Conservation (phyloP, 1,140 invertebrate species). For the Reticulitermes speratus region DNA sequence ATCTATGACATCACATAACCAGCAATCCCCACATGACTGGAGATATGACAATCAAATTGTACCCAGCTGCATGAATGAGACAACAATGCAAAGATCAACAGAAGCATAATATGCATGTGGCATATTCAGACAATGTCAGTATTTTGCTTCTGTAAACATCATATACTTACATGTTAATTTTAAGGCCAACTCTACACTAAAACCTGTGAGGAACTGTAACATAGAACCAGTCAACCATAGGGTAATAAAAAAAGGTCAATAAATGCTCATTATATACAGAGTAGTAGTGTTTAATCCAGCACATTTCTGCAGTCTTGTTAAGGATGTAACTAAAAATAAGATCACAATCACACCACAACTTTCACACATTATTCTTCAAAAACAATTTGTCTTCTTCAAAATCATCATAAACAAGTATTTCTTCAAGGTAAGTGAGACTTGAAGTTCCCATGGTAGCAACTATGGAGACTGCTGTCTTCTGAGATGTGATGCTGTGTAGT, state of each 20-base stretch:
- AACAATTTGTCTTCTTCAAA: not conserved
- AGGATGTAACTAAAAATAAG: not conserved
- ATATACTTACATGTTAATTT: not conserved
- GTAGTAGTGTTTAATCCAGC: not conserved
- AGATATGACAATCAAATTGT: too few species aligned
- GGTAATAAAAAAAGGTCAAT: not conserved
- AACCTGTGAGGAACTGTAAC: not conserved
- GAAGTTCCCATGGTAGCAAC: too few species aligned
- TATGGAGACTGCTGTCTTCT: too few species aligned
- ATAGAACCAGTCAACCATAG: not conserved
- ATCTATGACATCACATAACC: too few species aligned
- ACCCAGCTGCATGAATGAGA: not conserved
- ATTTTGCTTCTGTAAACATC: not conserved
- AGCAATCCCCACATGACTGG: too few species aligned
- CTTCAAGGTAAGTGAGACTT: not conserved
- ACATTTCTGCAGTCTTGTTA: not conserved
- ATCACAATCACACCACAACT: not conserved
- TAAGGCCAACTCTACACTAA: not conserved
- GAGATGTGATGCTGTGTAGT: too few species aligned
- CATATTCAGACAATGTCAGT: not conserved
- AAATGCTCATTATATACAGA: not conserved
- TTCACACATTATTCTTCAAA: not conserved
- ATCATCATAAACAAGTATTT: not conserved
- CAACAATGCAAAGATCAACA: not conserved
- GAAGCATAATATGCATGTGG: not conserved